Conservation (phyloP, 2,888 invertebrate genomes). For the Atrina japonica region DNA sequence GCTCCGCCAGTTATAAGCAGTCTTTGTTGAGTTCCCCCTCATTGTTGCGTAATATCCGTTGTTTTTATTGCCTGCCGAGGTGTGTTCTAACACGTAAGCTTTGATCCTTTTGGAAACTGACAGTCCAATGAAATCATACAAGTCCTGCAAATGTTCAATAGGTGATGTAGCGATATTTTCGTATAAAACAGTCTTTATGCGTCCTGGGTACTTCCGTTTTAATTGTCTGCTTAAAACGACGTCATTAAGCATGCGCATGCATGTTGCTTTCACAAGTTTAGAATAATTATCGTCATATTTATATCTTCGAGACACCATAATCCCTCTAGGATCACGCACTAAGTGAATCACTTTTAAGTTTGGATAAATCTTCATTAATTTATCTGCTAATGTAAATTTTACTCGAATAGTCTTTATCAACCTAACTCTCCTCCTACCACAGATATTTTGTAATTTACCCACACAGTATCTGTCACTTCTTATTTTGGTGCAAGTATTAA, state of each 20-base stretch:
- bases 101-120: slow-evolving; percentile 19
- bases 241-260: slow-evolving; percentile 20
- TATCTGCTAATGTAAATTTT: slow-evolving; percentile 29
- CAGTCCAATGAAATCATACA: slow-evolving; percentile 29
- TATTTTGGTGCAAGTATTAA: background rate
- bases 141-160: slow-evolving; percentile 15
- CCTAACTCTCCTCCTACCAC: background rate
- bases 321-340: slow-evolving; percentile 49
- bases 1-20: slow-evolving; percentile 31
- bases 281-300: slow-evolving; percentile 3
- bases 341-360: slow-evolving; percentile 47
- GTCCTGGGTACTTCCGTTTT: slow-evolving; percentile 22
- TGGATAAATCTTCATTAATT: slow-evolving; percentile 36
- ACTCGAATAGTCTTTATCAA: slow-evolving; percentile 48
- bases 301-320: slow-evolving; percentile 38
- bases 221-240: slow-evolving; percentile 10
- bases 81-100: slow-evolving; percentile 25
- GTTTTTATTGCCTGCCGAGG: slow-evolving; percentile 13
- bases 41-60: slow-evolving; percentile 33
- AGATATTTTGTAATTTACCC: background rate
- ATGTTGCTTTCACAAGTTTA: slow-evolving; percentile 9
- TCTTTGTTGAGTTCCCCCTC: slow-evolving; percentile 26
- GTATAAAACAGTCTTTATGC: slow-evolving; percentile 32
- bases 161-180: slow-evolving; percentile 37
- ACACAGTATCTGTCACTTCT: too few species aligned